These are phyloP conservation scores for Hormiphora californensis DNA, from an alignment of 37 sponge, comb jelly and placozoan species.

Conservation along the genomic window DNA sequence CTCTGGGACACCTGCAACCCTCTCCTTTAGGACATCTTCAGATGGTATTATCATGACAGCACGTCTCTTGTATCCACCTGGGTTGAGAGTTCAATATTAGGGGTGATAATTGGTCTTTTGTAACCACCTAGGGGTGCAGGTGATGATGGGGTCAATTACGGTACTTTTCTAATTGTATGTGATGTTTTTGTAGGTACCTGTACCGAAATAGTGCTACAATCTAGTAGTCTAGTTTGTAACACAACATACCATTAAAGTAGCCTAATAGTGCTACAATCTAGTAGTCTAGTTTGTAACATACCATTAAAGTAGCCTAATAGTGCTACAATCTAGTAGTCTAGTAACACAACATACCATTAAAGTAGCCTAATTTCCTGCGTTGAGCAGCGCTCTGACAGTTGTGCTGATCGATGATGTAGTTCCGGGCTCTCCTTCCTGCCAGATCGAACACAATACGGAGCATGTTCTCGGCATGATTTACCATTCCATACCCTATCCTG, in stretches of 20 bases:
- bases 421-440: conserved; percentile 14
- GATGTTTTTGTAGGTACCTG: too few species aligned
- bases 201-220: too few species aligned
- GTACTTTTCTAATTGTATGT: too few species aligned
- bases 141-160: too few species aligned
- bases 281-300: too few species aligned
- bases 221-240: too few species aligned
- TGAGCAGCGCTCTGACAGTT: conserved; percentile 43
- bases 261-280: too few species aligned
- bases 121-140: too few species aligned
- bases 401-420: conserved; percentile 41
- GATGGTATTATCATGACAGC: conserved; percentile 11
- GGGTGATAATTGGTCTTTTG: too few species aligned
- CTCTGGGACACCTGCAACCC: neutral
- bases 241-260: too few species aligned
- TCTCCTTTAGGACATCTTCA: neutral
- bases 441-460: conserved; percentile 16
- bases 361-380: conserved; percentile 9
- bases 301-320: too few species aligned
- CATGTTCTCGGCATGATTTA: conserved; percentile 38
- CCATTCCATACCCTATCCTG: neutral
- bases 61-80: neutral
- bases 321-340: too few species aligned
- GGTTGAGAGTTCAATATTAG: neutral
- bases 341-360: neutral